A percentile compares a stretch with the other conserved stretches of the same genome.
phyloP scores from a whole-genome alignment of 2,888 invertebrate genomes.

The Sphaeridia pumilis region DNA sequence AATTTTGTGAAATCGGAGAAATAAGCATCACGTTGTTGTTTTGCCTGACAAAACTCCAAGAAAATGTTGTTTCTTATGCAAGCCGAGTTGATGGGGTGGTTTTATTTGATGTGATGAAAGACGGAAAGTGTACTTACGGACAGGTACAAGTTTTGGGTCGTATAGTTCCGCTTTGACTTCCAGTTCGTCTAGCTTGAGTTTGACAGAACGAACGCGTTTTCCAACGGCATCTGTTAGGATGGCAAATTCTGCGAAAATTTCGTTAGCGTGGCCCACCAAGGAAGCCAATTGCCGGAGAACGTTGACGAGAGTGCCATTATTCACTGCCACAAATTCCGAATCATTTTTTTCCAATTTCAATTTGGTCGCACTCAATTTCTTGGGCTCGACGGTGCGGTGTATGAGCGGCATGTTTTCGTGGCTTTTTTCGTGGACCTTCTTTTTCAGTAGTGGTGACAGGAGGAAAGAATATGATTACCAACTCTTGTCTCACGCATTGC shows the following conservation, averaged over 20 bases:
- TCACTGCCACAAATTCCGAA: slow-evolving; percentile 67
- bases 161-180: slow-evolving; percentile 58
- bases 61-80: too few relatives aligned
- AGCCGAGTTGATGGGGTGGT: too few relatives aligned
- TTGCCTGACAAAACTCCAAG: too few relatives aligned
- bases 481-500: too few relatives aligned
- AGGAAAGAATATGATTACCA: too few relatives aligned
- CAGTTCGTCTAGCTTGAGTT: slow-evolving; percentile 56
- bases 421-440: too few relatives aligned
- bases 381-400: slow-evolving; percentile 26
- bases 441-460: too few relatives aligned
- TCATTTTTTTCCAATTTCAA: slow-evolving; percentile 32
- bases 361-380: slow-evolving; percentile 26
- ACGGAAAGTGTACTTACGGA: slow-evolving; percentile 74
- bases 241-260: slow-evolving; percentile 72
- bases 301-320: slow-evolving; percentile 73
- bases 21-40: too few relatives aligned
- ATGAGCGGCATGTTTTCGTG: slow-evolving; percentile 27
- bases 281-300: slow-evolving; percentile 75
- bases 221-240: slow-evolving; percentile 60
- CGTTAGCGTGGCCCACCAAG: slow-evolving; percentile 67
- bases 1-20: too few relatives aligned
- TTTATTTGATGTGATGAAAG: too few relatives aligned
- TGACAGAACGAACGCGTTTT: slow-evolving; percentile 58
- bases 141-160: slow-evolving; percentile 82